A percentile compares a stretch with the other conserved stretches of the same genome.
Conservation (phyloP, 2,113 vertebrate species). For the Platanista minor region DNA sequence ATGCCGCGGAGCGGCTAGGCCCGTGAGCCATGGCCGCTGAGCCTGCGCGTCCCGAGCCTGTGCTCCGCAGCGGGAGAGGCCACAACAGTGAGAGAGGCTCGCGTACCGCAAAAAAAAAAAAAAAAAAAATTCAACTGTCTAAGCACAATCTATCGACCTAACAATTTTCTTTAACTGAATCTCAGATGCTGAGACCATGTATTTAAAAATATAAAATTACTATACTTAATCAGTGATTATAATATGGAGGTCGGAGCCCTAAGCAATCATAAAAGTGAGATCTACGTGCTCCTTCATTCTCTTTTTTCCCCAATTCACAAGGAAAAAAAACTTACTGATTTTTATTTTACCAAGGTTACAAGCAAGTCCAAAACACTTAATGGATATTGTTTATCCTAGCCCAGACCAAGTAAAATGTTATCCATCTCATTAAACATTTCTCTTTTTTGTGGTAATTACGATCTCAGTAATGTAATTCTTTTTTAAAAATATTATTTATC, state of each 20-base stretch:
- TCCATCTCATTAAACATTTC: not conserved
- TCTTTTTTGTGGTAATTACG: not conserved
- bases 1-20: no score
- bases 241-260: not conserved
- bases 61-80: no score
- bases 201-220: conserved; percentile 26
- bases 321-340: not conserved
- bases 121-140: not conserved
- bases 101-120: conserved; percentile 7
- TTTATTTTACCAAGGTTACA: not conserved
- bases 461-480: not conserved
- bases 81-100: no score
- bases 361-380: not conserved
- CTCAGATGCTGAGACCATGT: not conserved
- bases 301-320: not conserved
- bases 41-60: no score
- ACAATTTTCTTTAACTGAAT: conserved; percentile 29
- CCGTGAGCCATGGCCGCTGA: no score
- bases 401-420: not conserved
- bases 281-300: not conserved
- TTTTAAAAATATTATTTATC: no score
- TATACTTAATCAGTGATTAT: not conserved
- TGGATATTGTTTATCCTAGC: not conserved
- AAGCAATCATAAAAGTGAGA: not conserved
- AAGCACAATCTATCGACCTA: conserved; percentile 28